phyloP scores from a whole-genome alignment of 2,113 vertebrate genomes.

The Melozone crissalis region DNA sequence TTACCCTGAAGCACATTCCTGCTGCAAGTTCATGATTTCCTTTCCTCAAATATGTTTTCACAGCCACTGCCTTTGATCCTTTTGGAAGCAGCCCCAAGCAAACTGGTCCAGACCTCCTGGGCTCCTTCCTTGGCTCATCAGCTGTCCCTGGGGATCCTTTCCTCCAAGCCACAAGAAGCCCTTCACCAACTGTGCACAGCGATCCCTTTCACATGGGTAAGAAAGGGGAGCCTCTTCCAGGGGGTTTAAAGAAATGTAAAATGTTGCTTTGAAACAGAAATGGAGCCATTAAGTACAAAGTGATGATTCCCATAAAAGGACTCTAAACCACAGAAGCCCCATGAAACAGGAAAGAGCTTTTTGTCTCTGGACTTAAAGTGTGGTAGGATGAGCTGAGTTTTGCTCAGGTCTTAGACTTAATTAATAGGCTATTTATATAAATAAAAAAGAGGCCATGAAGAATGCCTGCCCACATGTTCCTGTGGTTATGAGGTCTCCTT shows the following conservation, averaged over 20 bases:
- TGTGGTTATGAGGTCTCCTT: constrained; percentile 22
- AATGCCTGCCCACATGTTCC: neutral
- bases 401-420: neutral
- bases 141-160: constrained; percentile 85
- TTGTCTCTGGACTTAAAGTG: neutral
- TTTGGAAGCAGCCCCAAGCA: constrained; percentile 87
- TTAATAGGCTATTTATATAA: constrained; percentile 27
- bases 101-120: constrained; percentile 89
- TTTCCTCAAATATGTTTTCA: neutral
- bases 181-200: constrained; percentile 87
- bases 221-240: constrained; percentile 40
- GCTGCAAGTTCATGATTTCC: neutral
- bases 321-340: constrained; percentile 42
- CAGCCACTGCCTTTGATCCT: constrained; percentile 85
- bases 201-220: constrained; percentile 83
- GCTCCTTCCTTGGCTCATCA: constrained; percentile 87
- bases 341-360: neutral
- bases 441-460: neutral
- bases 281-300: neutral
- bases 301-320: neutral
- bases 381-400: neutral
- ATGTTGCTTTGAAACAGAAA: neutral
- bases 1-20: neutral
- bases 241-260: neutral
- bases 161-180: constrained; percentile 89